phyloP scores from a whole-genome alignment of 1,140 invertebrate species.

The Drosophila novamexicana region DNA sequence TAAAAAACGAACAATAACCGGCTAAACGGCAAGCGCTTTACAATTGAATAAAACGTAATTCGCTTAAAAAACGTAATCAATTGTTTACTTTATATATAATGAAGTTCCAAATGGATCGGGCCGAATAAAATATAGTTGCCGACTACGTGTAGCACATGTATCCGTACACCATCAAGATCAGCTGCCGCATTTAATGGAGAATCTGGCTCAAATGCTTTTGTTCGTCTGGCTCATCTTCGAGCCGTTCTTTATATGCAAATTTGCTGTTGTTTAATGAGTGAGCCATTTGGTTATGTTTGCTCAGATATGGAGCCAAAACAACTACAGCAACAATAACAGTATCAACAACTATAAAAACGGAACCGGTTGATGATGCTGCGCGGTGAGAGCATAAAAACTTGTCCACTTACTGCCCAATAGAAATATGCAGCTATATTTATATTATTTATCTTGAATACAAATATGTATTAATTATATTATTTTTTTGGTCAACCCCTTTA shows the following conservation, averaged over 20 bases:
- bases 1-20: slow-evolving; percentile 52
- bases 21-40: slow-evolving; percentile 71
- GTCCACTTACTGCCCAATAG: slow-evolving; percentile 1
- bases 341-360: slow-evolving; percentile 19
- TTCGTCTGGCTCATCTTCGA: slow-evolving; percentile 18
- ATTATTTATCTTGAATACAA: slow-evolving; percentile 5
- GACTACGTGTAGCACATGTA: too few relatives aligned
- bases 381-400: slow-evolving; percentile 13
- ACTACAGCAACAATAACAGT: slow-evolving; percentile 5
- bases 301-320: slow-evolving; percentile 33
- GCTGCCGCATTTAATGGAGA: background rate
- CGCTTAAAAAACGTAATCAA: slow-evolving; percentile 31
- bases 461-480: background rate
- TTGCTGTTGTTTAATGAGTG: slow-evolving; percentile 37
- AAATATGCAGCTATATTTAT: background rate
- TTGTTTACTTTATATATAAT: slow-evolving; percentile 28
- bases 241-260: slow-evolving; percentile 47
- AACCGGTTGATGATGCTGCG: slow-evolving; percentile 52
- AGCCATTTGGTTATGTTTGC: slow-evolving; percentile 35
- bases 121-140: slow-evolving; percentile 3
- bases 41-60: slow-evolving; percentile 48
- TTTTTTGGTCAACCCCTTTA: slow-evolving; percentile 16
- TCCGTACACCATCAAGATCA: slow-evolving; percentile 7
- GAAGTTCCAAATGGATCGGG: slow-evolving; percentile 24
- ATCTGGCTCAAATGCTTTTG: background rate